phyloP scores from a whole-genome alignment of 2,113 vertebrate species.

The Fregetta grallaria region DNA sequence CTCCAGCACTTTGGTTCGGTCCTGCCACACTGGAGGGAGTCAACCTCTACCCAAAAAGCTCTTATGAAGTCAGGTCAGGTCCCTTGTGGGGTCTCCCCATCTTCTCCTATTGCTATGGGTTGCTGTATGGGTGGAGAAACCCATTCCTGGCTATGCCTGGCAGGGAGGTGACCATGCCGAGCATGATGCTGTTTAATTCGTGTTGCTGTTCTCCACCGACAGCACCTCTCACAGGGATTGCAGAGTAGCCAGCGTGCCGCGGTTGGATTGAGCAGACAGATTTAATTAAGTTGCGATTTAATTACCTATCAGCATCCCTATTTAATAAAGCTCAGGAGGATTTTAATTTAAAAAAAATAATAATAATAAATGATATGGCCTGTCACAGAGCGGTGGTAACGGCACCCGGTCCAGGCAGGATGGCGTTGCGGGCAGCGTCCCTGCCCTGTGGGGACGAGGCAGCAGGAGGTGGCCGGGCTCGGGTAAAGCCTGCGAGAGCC shows the following conservation, averaged over 20 bases:
- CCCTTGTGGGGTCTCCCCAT: neutral
- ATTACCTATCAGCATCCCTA: slow-evolving; percentile 72
- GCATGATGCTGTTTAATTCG: neutral
- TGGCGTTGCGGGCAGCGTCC: neutral
- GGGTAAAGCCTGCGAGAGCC: neutral
- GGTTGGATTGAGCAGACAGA: slow-evolving; percentile 47
- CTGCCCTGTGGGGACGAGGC: neutral
- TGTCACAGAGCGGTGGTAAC: neutral
- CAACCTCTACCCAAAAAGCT: neutral
- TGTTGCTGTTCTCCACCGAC: neutral
- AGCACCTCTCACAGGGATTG: slow-evolving; percentile 19
- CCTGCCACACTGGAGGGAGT: neutral
- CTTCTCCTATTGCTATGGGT: neutral
- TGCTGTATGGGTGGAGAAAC: neutral
- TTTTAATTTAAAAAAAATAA: slow-evolving; percentile 64
- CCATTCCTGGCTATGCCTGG: neutral
- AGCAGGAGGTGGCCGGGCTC: neutral
- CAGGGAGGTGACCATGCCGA: neutral
- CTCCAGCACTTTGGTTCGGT: neutral
- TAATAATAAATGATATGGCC: slow-evolving; percentile 49
- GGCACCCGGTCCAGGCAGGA: neutral
- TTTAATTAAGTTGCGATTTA: slow-evolving; percentile 77
- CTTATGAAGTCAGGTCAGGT: neutral
- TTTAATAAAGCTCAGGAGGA: slow-evolving; percentile 75
- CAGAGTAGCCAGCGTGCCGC: slow-evolving; percentile 38